phyloP scores from a whole-genome alignment of 2,113 vertebrate species.

The Pseudonaja textilis region DNA sequence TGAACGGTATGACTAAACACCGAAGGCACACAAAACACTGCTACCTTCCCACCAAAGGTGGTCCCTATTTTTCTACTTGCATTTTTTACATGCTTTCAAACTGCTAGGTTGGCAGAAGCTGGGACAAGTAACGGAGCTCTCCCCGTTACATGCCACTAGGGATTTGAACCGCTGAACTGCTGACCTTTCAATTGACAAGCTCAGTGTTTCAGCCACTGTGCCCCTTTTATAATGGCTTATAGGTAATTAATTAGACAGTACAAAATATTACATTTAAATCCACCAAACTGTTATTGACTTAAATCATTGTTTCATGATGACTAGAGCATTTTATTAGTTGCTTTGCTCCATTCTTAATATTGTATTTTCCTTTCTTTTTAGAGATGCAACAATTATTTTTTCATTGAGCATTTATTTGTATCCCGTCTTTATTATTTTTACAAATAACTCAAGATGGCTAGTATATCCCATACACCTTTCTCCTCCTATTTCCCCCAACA shows the following conservation, averaged over 20 bases:
- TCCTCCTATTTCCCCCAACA: background rate
- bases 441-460: background rate
- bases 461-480: background rate
- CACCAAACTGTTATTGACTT: background rate
- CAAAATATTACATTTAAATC: background rate
- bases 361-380: background rate
- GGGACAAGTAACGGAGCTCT: too few relatives aligned
- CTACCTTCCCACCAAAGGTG: too few relatives aligned
- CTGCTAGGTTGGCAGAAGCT: too few relatives aligned
- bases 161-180: too few relatives aligned
- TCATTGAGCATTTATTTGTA: background rate
- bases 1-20: too few relatives aligned
- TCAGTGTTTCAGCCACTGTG: too few relatives aligned
- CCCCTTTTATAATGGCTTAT: background rate
- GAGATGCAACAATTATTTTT: background rate
- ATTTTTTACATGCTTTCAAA: too few relatives aligned
- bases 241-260: background rate
- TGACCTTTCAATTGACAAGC: too few relatives aligned
- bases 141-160: too few relatives aligned
- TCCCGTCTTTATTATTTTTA: background rate
- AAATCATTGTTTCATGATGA: background rate
- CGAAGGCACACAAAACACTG: too few relatives aligned
- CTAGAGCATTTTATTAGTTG: background rate
- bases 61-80: too few relatives aligned
- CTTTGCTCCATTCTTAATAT: background rate